Base-by-base conservation (phyloP, 2,797 vertebrate genomes). In the Microcaecilia unicolor region DNA sequence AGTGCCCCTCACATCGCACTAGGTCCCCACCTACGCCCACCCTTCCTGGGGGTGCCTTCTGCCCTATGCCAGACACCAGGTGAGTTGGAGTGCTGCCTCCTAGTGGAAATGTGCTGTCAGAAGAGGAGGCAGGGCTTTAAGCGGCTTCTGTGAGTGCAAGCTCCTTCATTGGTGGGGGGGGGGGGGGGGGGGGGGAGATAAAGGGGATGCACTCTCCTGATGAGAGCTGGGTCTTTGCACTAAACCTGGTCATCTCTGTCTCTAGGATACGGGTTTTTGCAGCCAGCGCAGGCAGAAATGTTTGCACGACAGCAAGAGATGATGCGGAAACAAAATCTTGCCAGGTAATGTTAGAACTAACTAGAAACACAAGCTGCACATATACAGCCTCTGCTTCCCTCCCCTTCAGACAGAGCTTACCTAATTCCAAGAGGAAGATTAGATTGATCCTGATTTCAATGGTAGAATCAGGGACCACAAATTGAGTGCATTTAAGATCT, bases 291-390 rank as follows among this genome's bases (percentile, higher is more conserved):
- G 58, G 91, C 94, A 0, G 95, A 98, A 75, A 86, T 97, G 54
- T 87, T 98, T 8, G 92, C 89, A 2, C 86, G 94, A 18, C 94
- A 98, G 56, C 95, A 98, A 48, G 94, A 98, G 67, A 88, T 98
- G 77, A 71, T 97, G 11, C 83, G 95, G 51, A 98, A 98, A 51
- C 95, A 98, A 61, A 98, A 90, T 64, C 72, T 97, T 47, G 93
- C 95, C 27, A 91, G 94, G 95, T 98, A 55, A 70, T 50, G n/a
- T n/a, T n/a, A n/a, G n/a, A n/a, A n/a, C n/a, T n/a, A n/a, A n/a
- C n/a, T n/a, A n/a, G n/a, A 34, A 5, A 21, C 0, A 1, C 0
- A 0, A 18, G 5, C 21, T 3, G 10, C n/a, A n/a, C n/a, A n/a
- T n/a, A 3, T 12, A 17, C 5, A 32, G 4, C 7, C 10, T 1